Percentiles rank a stretch among this genome's conserved stretches.
These are phyloP conservation scores for Thaumatotibia leucotreta DNA, from an alignment of 1,140 invertebrate genomes.

Conservation along the genomic window DNA sequence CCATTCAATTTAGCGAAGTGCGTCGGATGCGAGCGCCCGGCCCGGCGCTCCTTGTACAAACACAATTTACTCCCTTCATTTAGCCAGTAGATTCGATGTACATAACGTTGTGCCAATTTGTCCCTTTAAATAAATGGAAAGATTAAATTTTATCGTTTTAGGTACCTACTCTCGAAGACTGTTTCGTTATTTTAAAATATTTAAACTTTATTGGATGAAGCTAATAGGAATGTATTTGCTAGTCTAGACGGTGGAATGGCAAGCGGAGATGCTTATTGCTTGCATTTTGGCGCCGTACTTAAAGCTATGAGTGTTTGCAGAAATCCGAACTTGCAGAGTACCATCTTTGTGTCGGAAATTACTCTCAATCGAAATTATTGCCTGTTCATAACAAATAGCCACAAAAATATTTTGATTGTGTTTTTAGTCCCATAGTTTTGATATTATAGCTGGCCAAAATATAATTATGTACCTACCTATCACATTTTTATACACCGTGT, in stretches of 20 bases:
- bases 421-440: too few relatives aligned
- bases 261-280: constrained; percentile 7
- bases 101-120: constrained; percentile 22
- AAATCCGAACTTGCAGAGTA: not conserved
- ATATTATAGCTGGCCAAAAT: too few relatives aligned
- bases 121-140: constrained; percentile 16
- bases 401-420: too few relatives aligned
- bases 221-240: constrained; percentile 33
- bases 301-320: not conserved
- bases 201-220: constrained; percentile 60
- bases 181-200: constrained; percentile 50
- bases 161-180: constrained; percentile 55
- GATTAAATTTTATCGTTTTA: constrained; percentile 26
- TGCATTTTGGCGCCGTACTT: not conserved
- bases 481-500: too few relatives aligned
- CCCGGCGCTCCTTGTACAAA: constrained; percentile 16
- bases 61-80: constrained; percentile 33
- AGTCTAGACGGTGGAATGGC: constrained; percentile 43
- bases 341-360: not conserved
- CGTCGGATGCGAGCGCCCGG: constrained; percentile 15
- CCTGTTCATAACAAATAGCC: too few relatives aligned
- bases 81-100: constrained; percentile 32
- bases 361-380: not conserved
- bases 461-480: too few relatives aligned
- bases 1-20: constrained; percentile 29